A percentile compares a stretch with the other conserved stretches of the same genome.
phyloP scores from a whole-genome alignment of 2,888 invertebrate species.

The Campoplex capitator region DNA sequence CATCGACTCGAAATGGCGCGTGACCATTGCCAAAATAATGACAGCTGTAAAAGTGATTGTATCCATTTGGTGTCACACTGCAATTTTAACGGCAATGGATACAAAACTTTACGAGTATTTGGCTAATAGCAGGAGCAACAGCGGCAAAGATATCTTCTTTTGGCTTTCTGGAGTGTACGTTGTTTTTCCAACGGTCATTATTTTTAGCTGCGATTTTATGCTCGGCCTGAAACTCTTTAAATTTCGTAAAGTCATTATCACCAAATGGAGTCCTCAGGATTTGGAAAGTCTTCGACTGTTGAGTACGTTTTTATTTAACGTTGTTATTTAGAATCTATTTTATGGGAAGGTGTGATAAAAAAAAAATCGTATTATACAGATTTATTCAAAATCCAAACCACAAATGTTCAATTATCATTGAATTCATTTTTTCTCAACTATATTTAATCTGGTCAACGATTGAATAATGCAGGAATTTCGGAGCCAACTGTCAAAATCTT shows the following conservation, averaged over 20 bases:
- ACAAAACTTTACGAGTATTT: conserved; percentile 75
- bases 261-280: conserved; percentile 55
- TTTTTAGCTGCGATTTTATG: conserved; percentile 71
- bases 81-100: conserved; percentile 74
- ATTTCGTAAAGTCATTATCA: conserved; percentile 33
- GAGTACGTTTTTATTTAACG: conserved; percentile 58
- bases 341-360: not conserved
- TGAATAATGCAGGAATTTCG: conserved; percentile 6
- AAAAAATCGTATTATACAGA: not conserved
- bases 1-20: conserved; percentile 61
- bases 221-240: conserved; percentile 66
- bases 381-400: no score
- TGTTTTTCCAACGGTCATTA: conserved; percentile 71
- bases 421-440: not conserved
- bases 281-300: conserved; percentile 71
- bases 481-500: not conserved
- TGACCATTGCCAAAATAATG: conserved; percentile 58
- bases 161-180: conserved; percentile 76
- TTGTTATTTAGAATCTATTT: not conserved
- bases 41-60: conserved; percentile 73
- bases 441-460: not conserved
- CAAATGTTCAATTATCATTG: no score
- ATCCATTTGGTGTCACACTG: conserved; percentile 74
- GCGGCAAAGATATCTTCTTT: conserved; percentile 67
- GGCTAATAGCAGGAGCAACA: not conserved